A percentile compares a stretch with the other conserved stretches of the same genome.
These are phyloP conservation scores for Plebejus melissa DNA, from an alignment of 2,888 invertebrate genomes.

Conservation along the genomic window DNA sequence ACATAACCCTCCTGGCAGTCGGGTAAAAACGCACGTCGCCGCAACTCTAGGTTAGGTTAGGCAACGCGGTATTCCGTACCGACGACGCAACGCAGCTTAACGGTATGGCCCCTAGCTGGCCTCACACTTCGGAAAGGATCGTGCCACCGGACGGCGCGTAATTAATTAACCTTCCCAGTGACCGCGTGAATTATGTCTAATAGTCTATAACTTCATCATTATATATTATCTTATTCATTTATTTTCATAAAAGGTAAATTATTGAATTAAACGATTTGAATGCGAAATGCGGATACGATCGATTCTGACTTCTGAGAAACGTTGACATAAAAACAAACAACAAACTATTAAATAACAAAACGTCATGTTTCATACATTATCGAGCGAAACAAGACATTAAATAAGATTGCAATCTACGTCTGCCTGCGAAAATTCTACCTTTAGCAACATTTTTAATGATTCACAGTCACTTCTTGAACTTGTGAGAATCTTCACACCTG, in stretches of 20 bases:
- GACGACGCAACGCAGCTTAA: too few species aligned
- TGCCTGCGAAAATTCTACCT: not conserved
- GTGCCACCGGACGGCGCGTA: not conserved
- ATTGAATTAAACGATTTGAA: not conserved
- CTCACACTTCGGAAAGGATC: not conserved
- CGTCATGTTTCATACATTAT: not conserved
- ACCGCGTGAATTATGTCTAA: not conserved
- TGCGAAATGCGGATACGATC: not conserved
- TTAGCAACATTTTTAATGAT: constrained; percentile 5
- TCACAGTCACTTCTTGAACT: not conserved
- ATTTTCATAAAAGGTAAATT: not conserved
- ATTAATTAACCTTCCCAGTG: constrained; percentile 5
- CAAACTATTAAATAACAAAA: not conserved
- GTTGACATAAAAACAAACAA: not conserved
- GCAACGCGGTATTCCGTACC: too few species aligned
- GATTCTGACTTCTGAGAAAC: not conserved
- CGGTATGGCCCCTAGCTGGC: not conserved
- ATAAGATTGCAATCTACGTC: not conserved
- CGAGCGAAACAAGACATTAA: not conserved
- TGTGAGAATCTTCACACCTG: constrained; percentile 5
- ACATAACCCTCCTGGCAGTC: too few species aligned
- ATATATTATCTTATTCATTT: not conserved
- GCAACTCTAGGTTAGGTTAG: too few species aligned
- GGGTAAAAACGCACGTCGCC: too few species aligned
- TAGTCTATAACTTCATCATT: not conserved